Percentiles rank a stretch among this genome's conserved stretches.
phyloP scores from a whole-genome alignment of 2,797 vertebrate genomes.

The Artibeus lituratus region DNA sequence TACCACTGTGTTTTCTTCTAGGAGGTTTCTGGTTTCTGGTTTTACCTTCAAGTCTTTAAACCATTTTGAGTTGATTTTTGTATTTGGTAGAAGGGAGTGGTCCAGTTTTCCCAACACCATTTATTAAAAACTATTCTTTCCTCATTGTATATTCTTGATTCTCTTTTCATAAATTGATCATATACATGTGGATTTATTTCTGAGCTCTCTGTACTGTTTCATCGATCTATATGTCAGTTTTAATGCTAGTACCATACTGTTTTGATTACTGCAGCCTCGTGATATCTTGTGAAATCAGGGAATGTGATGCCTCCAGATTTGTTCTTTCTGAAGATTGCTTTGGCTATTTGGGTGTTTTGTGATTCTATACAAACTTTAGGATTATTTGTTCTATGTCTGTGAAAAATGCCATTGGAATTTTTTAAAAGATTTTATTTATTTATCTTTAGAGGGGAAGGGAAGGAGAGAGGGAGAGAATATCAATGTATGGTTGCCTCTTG shows the following conservation, averaged over 20 bases:
- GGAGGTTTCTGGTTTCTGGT: neutral
- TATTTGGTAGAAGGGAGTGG: neutral
- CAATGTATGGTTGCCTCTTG: too few relatives aligned
- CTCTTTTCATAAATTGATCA: neutral
- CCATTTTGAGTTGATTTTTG: neutral
- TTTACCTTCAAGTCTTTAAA: neutral
- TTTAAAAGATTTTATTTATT: too few relatives aligned
- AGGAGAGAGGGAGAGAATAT: too few relatives aligned
- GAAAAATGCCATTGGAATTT: neutral
- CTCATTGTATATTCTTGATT: neutral
- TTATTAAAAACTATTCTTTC: neutral
- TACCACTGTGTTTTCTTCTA: neutral
- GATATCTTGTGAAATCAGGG: neutral
- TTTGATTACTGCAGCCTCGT: neutral
- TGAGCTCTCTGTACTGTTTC: neutral
- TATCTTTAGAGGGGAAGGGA: too few relatives aligned
- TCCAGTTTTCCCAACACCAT: neutral
- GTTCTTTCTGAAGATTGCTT: neutral
- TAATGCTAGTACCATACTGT: neutral
- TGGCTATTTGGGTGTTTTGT: neutral
- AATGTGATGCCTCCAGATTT: neutral
- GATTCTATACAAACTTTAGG: neutral
- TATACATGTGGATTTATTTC: neutral
- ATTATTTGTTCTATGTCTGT: neutral
- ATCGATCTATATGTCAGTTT: neutral